These are phyloP conservation scores for Callithrix jacchus DNA, from an alignment of 2,113 vertebrate genomes.

Conservation along the genomic window DNA sequence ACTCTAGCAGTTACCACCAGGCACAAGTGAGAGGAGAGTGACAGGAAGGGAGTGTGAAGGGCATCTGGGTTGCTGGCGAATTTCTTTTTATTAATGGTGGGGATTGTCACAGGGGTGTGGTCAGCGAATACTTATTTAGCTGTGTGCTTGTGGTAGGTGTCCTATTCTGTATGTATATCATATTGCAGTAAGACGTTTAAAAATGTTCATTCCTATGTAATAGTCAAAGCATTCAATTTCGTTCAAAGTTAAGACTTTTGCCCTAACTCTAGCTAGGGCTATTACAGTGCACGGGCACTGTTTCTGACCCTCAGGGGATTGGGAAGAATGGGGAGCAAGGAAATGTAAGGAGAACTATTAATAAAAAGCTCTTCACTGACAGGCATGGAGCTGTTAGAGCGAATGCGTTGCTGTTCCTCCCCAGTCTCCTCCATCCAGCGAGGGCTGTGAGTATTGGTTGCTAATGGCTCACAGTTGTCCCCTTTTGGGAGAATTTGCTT, in stretches of 20 bases:
- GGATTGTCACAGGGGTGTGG: background rate
- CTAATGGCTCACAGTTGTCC: background rate
- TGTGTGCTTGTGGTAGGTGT: too few species aligned
- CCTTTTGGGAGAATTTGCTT: background rate
- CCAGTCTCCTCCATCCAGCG: rapidly evolving
- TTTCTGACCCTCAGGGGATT: background rate
- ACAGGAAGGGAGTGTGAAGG: background rate
- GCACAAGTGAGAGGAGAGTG: background rate
- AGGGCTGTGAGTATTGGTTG: background rate
- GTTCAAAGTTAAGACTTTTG: background rate
- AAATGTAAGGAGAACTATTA: background rate
- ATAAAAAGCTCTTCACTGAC: background rate
- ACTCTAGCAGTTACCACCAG: background rate
- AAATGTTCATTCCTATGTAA: background rate
- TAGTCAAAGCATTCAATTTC: background rate
- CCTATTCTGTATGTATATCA: background rate
- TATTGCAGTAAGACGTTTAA: background rate
- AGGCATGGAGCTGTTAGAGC: background rate
- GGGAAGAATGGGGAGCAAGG: background rate
- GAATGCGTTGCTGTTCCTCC: too few species aligned
- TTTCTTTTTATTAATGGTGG: background rate
- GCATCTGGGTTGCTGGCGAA: background rate
- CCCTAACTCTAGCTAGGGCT: background rate
- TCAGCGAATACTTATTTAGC: background rate
- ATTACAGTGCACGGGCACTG: background rate